Evolutionary conservation across 2,797 vertebrate genomes (phyloP).

Genomic region (Carcharodon carcharias): DNA sequence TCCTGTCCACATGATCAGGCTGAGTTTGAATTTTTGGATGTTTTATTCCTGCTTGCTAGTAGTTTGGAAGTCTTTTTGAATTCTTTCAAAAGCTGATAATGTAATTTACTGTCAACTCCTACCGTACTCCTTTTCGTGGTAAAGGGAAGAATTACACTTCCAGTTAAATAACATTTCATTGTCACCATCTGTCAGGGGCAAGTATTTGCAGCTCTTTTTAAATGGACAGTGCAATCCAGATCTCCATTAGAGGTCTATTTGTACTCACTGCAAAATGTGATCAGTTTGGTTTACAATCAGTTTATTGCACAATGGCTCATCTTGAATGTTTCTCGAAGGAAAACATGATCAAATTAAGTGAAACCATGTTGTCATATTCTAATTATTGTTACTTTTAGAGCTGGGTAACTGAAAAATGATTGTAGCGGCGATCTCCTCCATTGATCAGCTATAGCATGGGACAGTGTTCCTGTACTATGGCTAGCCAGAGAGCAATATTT

Average conservation of each 20-base stretch:
- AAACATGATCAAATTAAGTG: neutral
- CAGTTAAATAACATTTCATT: conserved; percentile 9
- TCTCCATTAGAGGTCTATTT: neutral
- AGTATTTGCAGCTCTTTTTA: neutral
- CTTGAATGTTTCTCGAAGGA: conserved; percentile 1
- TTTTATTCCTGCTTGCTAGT: neutral
- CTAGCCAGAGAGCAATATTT: neutral
- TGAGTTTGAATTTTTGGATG: neutral
- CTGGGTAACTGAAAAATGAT: neutral
- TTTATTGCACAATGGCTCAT: conserved; percentile 4
- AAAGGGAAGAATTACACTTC: neutral
- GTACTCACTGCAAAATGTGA: neutral
- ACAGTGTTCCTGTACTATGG: neutral
- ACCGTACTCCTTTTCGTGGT: neutral
- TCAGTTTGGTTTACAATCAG: neutral
- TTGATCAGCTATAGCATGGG: neutral
- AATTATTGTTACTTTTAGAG: neutral
- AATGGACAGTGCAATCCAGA: neutral
- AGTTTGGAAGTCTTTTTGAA: neutral
- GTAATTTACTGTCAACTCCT: neutral
- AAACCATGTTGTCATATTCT: neutral
- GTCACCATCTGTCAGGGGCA: neutral
- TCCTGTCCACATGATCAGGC: neutral
- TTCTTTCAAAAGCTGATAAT: neutral
- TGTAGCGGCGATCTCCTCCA: neutral